Evolutionary conservation across 2,797 vertebrate species (phyloP), one percentile per base, ranked within the genome.

Genomic region (Tenualosa ilisha): DNA sequence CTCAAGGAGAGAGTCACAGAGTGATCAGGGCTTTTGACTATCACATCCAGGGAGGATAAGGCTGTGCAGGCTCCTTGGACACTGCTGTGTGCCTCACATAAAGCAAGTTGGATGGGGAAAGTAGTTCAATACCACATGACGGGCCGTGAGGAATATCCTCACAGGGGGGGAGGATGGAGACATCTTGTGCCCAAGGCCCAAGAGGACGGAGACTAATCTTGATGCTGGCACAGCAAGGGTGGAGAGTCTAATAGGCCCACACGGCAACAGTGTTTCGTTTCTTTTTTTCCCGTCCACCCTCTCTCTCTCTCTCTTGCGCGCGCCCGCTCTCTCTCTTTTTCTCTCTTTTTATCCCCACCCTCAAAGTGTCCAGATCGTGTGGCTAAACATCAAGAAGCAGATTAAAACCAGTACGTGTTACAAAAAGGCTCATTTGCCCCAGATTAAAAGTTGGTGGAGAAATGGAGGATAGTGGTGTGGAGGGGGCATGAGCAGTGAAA

Each of bases 351-450:
- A 79, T 79, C 72, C 72, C 6, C 15, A 46, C 72, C 72, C 72
- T 75, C 37, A 40, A 75, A 75, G 68, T 40, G 61, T 85, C 68
- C 26, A 59, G 68, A 85, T 72, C 81, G 81, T 84, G 51, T 51
- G 87, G 83, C 82, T 87, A 53, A 87, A 81, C 81, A 82, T 46
- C 54, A 84, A 83, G 83, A 82, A 81, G 86, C 82, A 87, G 83
- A 88, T 89, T 88, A 89, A 82, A 46, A 85, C 54, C 24, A 72
- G 82, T 82, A 53, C 83, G 85, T 82, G 68, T 86, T 82, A 83
- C 83, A 82, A 83, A 88, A 88, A 84, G 89, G 82, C 82, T 72
- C n/a, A 61, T 79, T 82, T 31, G 81, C 65, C 20, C 83, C 81
- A 87, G 85, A 87, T 88, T 87, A 83, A 82, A 84, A 85, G 0